Conservation (phyloP, 2,113 vertebrate species). For the Mormoops blainvillei region DNA sequence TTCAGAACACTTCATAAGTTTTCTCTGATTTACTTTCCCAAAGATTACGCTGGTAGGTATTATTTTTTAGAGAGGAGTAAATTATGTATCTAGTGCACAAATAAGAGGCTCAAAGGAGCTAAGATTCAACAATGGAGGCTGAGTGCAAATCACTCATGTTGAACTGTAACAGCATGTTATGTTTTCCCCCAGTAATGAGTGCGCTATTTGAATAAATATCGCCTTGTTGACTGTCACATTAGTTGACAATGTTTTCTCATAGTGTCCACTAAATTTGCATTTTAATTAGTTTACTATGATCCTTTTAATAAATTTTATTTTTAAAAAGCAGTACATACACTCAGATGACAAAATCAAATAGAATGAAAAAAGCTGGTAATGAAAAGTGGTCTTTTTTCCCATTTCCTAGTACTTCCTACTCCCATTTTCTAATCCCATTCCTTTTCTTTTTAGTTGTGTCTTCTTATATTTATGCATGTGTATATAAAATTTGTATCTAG, state of each 20-base stretch:
- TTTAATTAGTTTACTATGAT: background rate
- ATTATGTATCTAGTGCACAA: background rate
- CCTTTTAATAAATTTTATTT: background rate
- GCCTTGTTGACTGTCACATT: background rate
- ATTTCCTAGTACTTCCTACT: background rate
- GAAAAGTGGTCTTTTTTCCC: background rate
- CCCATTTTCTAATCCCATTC: background rate
- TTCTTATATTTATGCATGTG: background rate
- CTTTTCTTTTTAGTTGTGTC: background rate
- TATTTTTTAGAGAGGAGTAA: background rate
- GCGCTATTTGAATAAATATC: conserved; percentile 5
- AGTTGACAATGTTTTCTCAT: background rate
- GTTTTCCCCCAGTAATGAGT: background rate
- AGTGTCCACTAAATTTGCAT: background rate
- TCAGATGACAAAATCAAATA: background rate
- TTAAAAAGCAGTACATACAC: background rate
- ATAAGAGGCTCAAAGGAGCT: background rate
- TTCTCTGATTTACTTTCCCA: background rate
- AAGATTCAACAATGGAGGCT: background rate
- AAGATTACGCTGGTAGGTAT: background rate
- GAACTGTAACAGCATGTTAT: background rate
- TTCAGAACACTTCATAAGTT: background rate
- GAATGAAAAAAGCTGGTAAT: background rate
- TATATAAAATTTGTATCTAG: background rate
- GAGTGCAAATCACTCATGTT: background rate